phyloP scores from a whole-genome alignment of 2,888 invertebrate genomes.

The Drosophila borealis region DNA sequence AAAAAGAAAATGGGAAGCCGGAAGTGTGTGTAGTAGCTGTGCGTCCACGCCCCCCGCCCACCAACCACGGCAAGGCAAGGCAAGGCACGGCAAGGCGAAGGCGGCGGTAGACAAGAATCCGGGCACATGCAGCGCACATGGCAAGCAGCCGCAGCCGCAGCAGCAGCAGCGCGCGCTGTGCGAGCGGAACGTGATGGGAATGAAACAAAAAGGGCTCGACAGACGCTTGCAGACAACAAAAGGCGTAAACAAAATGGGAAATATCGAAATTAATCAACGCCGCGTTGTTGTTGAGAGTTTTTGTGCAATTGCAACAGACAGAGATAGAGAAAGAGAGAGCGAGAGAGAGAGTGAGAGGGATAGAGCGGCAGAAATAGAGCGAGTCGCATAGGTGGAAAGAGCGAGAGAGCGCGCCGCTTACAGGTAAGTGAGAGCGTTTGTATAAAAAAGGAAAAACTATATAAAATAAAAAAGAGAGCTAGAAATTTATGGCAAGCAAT shows the following conservation, averaged over 20 bases:
- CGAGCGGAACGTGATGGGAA: slow-evolving; percentile 39
- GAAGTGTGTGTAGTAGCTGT: slow-evolving; percentile 45
- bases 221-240: slow-evolving; percentile 51
- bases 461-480: slow-evolving; percentile 11
- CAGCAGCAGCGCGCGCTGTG: not conserved
- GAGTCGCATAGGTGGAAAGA: not conserved
- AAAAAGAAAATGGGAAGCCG: slow-evolving; percentile 20
- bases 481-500: slow-evolving; percentile 9
- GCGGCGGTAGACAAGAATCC: slow-evolving; percentile 43
- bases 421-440: slow-evolving; percentile 33
- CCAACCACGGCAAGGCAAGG: not conserved
- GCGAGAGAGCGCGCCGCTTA: slow-evolving; percentile 10
- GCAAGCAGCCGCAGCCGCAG: slow-evolving; percentile 27
- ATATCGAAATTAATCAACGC: slow-evolving; percentile 55
- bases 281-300: slow-evolving; percentile 13
- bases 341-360: not conserved
- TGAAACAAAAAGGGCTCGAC: slow-evolving; percentile 63
- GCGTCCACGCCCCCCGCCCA: not conserved
- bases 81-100: not conserved
- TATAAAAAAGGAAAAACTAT: slow-evolving; percentile 7
- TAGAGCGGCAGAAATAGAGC: not conserved
- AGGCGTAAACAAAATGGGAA: slow-evolving; percentile 60
- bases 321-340: not conserved
- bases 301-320: slow-evolving; percentile 33
- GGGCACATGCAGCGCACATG: slow-evolving; percentile 65